Percentiles rank a stretch among this genome's conserved stretches.
Conservation (phyloP, 2,797 vertebrate genomes). For the Myotis myotis region DNA sequence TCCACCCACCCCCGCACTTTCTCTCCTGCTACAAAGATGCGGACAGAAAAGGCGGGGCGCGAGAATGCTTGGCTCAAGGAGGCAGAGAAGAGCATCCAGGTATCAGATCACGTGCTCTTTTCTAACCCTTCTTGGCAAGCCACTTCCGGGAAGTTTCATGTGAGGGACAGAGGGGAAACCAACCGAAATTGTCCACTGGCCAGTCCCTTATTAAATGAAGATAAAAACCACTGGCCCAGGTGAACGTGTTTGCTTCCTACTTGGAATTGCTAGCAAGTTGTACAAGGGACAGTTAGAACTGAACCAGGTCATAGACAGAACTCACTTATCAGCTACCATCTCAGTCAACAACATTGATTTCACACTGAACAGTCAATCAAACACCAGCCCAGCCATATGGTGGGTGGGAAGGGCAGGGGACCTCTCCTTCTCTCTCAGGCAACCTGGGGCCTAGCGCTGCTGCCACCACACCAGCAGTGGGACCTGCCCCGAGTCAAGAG, state of each 20-base stretch:
- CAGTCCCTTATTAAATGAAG: neutral
- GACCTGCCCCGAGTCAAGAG: neutral
- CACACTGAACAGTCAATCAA: neutral
- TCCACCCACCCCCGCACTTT: neutral
- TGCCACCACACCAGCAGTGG: neutral
- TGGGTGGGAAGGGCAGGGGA: neutral
- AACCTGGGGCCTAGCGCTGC: neutral
- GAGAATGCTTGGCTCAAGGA: neutral
- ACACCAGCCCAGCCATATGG: neutral
- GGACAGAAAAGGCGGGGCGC: neutral
- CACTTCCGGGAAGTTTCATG: neutral
- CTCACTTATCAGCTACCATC: neutral
- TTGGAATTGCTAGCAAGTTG: neutral
- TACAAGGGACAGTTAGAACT: neutral
- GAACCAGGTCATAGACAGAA: neutral
- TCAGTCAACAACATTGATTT: neutral
- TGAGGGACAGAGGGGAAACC: neutral
- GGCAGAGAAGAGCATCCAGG: neutral
- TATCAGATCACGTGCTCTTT: neutral
- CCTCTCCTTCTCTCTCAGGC: neutral
- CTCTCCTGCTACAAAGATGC: neutral
- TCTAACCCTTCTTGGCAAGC: neutral
- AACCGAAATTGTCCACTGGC: neutral
- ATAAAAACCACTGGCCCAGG: neutral
- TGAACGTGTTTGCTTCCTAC: neutral